These are phyloP conservation scores for Suricata suricatta DNA, from an alignment of 2,113 vertebrate species.

Conservation along the genomic window DNA sequence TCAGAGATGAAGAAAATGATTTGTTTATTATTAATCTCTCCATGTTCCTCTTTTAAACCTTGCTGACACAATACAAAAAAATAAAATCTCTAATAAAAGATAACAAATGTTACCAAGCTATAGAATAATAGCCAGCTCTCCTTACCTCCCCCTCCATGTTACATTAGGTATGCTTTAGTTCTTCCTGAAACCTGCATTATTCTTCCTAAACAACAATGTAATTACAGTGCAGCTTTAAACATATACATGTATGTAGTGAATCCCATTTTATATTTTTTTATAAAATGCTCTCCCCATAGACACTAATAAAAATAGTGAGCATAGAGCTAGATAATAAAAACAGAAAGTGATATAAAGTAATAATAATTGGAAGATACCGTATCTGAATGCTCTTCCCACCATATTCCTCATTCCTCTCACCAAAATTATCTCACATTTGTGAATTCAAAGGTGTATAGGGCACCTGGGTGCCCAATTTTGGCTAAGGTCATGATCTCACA, in stretches of 20 bases:
- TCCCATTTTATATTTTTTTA: neutral
- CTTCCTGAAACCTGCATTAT: neutral
- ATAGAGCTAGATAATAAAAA: neutral
- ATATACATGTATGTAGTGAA: neutral
- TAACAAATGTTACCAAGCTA: neutral
- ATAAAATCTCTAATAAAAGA: neutral
- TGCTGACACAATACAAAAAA: neutral
- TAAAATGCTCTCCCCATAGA: slow-evolving; percentile 4
- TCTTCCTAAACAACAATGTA: neutral
- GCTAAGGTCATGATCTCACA: too few relatives aligned
- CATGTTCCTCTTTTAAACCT: neutral
- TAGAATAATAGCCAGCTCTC: neutral
- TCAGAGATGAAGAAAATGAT: neutral
- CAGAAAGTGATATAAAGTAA: neutral
- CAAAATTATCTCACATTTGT: neutral
- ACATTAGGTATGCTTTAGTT: neutral
- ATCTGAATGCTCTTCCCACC: neutral
- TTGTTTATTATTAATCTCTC: neutral
- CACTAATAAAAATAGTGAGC: neutral
- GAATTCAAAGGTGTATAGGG: neutral
- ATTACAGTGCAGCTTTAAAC: neutral
- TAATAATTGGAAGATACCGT: neutral
- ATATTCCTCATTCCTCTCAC: neutral
- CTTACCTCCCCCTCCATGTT: neutral
- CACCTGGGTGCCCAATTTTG: too few relatives aligned